A percentile compares a stretch with the other conserved stretches of the same genome.
Conservation (phyloP, 30 jellyfish, hydroid and myxozoan genomes). For the Hydra vulgaris region DNA sequence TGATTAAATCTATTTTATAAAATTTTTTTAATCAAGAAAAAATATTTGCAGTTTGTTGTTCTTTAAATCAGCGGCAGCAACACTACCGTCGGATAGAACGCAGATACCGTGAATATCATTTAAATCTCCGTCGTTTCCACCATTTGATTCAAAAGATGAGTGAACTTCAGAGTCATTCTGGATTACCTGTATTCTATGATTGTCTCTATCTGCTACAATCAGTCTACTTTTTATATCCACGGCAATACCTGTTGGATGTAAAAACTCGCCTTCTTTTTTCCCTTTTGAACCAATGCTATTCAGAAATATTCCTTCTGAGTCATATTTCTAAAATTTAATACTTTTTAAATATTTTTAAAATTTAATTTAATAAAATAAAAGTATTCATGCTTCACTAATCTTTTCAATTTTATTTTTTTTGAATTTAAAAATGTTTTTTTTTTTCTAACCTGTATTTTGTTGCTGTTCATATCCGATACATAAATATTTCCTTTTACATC, state of each 20-base stretch:
- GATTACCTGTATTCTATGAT: constrained; percentile 85
- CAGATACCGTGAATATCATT: constrained; percentile 93
- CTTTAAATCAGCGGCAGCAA: constrained; percentile 95
- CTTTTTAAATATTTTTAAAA: no score
- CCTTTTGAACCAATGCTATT: constrained; percentile 82
- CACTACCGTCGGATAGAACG: constrained; percentile 73
- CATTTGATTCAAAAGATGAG: constrained; percentile 77
- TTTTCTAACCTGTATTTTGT: constrained; percentile 75
- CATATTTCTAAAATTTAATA: constrained; percentile 50
- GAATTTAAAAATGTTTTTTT: no score
- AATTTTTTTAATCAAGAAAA: background rate
- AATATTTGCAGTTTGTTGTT: constrained; percentile 38
- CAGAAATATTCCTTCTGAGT: constrained; percentile 66
- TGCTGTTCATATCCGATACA: constrained; percentile 94
- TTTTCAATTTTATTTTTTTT: no score
- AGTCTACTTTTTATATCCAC: constrained; percentile 79
- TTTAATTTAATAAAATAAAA: background rate
- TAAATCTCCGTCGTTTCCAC: constrained; percentile 77
- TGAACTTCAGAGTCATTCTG: constrained; percentile 50
- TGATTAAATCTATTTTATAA: no score
- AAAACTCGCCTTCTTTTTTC: constrained; percentile 82
- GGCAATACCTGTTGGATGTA: constrained; percentile 95
- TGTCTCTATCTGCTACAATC: constrained; percentile 89
- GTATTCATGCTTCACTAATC: no score
- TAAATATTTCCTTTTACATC: constrained; percentile 73